Base-by-base conservation (phyloP, 2,113 vertebrate genomes). In the Otis tarda region DNA sequence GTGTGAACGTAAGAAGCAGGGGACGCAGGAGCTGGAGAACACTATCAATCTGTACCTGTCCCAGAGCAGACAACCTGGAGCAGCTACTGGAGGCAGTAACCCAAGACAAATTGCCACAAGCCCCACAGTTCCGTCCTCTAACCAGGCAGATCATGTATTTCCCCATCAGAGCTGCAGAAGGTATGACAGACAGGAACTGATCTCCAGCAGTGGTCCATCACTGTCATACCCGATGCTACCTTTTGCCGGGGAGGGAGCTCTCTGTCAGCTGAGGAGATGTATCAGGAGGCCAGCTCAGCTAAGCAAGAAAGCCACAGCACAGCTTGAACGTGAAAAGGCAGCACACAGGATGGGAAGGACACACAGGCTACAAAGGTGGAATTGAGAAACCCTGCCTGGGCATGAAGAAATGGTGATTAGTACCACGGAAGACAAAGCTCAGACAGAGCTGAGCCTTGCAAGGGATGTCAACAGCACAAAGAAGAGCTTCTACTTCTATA, bases 111-210 rank as follows among this genome's bases (percentile, higher is more conserved):
- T 23, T 0, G 4, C 23, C 27, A 59, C 27, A 25, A 87, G 16
- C 8, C 41, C 30, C 12, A 88, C 24, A 55, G 57, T 11, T 76
- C 49, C 47, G 37, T 35, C 27, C 18, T 63, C 16, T 59, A 30
- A 50, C 11, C 2, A 1, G 7, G 6, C 1, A 53, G 56, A 19
- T 39, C 17, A 23, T 1, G 2, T 9, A 50, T 19, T 31, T 43
- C 33, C 70, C 35, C 47, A 53, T 30, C 41, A 82, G 43, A 43
- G 28, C 31, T 63, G 33, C 31, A 22, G 28, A 67, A 89, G 56
- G 13, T 30, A 21, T 41, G 49, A 70, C 22, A 53, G 17, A 33
- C 22, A 47, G 35, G 55, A 76, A 55, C 13, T 30, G 47, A 67
- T 19, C 5, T 67, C 20, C 64, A 74, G n/a, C 33, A 57, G n/a